A percentile compares a stretch with the other conserved stretches of the same genome.
Evolutionary conservation across 1,140 invertebrate genomes (phyloP).

Genomic region (Acromyrmex heyeri): DNA sequence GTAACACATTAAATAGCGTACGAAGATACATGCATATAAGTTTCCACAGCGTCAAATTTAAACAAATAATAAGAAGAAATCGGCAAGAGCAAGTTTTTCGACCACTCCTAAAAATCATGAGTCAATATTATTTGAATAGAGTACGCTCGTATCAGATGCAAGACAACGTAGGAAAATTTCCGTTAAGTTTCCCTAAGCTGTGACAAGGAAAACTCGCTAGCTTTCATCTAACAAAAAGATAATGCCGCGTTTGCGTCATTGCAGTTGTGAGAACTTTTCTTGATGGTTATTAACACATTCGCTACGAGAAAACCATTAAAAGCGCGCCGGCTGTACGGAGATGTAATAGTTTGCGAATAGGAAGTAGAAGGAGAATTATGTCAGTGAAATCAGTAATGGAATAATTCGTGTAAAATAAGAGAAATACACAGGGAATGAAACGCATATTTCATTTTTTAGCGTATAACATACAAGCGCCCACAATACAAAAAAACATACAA

Average conservation of each 20-base stretch:
- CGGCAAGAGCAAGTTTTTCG: not conserved
- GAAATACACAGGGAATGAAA: not conserved
- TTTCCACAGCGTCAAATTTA: too few species aligned
- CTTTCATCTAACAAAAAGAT: slow-evolving; percentile 24
- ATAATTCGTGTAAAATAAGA: not conserved
- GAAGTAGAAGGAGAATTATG: not conserved
- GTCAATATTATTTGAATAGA: slow-evolving; percentile 1
- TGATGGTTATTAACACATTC: slow-evolving; percentile 50
- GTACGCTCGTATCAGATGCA: not conserved
- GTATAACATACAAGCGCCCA: too few species aligned
- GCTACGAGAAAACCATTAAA: slow-evolving; percentile 38
- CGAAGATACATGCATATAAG: not conserved
- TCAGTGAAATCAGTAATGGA: slow-evolving; percentile 5
- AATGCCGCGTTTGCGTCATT: not conserved
- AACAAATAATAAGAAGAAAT: not conserved
- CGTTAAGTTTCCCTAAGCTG: not conserved
- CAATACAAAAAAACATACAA: too few species aligned
- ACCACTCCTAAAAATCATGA: not conserved
- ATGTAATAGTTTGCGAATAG: not conserved
- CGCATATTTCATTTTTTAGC: not conserved
- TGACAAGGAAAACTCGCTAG: not conserved
- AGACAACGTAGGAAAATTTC: not conserved
- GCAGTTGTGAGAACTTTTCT: slow-evolving; percentile 26
- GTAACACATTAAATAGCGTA: too few species aligned
- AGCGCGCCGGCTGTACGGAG: not conserved